phyloP scores from a whole-genome alignment of 1,140 invertebrate species.

The Mylabris phalerata region DNA sequence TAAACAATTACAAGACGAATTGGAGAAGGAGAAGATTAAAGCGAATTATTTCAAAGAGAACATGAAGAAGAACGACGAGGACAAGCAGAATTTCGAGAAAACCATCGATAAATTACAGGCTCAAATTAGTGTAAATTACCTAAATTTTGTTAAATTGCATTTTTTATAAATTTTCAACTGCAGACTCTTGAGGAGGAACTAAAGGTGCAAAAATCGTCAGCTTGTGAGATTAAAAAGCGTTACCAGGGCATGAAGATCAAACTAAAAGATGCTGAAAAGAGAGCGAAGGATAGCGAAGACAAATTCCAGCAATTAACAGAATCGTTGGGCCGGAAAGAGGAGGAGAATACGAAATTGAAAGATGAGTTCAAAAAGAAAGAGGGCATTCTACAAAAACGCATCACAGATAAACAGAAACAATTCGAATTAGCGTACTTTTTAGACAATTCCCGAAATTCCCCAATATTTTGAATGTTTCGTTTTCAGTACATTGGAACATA shows the following conservation, averaged over 20 bases:
- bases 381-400: neutral
- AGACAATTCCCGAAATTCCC: too few species aligned
- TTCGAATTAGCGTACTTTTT: constrained; percentile 1
- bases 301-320: constrained; percentile 1
- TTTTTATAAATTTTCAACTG: neutral
- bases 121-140: constrained; percentile 13
- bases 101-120: too few species aligned
- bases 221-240: neutral
- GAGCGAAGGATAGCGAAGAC: constrained; percentile 3
- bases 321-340: neutral
- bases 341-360: constrained; percentile 1
- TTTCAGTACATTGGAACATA: too few species aligned
- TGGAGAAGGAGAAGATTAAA: too few species aligned
- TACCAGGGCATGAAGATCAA: neutral
- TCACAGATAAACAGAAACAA: constrained; percentile 4
- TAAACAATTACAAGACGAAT: too few species aligned
- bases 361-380: constrained; percentile 7
- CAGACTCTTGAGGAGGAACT: constrained; percentile 33
- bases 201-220: constrained; percentile 29
- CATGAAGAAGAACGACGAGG: too few species aligned
- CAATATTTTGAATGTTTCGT: too few species aligned
- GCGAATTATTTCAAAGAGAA: too few species aligned
- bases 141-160: constrained; percentile 16
- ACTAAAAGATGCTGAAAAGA: neutral
- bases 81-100: too few species aligned